These are phyloP conservation scores for Branchinecta lindahli DNA, from an alignment of 1,140 invertebrate genomes.

Conservation along the genomic window DNA sequence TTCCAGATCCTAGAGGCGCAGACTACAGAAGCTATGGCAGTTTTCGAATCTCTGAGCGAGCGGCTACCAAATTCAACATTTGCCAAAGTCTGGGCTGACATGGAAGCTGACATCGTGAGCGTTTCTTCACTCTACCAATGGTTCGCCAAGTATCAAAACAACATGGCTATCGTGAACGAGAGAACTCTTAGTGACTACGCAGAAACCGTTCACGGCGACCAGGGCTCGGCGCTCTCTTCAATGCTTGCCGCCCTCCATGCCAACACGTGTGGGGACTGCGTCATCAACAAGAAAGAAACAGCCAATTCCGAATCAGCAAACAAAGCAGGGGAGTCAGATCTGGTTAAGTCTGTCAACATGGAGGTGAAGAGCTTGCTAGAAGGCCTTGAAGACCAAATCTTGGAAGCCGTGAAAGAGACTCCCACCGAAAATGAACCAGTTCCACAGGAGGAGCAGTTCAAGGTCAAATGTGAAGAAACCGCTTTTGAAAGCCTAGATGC, in stretches of 20 bases:
- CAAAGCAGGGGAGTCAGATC: not conserved
- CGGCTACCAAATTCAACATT: not conserved
- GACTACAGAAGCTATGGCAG: not conserved
- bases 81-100: not conserved
- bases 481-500: not conserved
- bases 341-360: not conserved
- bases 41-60: not conserved
- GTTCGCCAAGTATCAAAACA: slow-evolving; percentile 19
- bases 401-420: slow-evolving; percentile 29
- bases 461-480: not conserved
- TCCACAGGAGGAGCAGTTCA: not conserved
- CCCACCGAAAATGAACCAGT: not conserved
- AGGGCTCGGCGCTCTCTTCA: not conserved
- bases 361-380: not conserved
- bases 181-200: slow-evolving; percentile 17
- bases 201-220: slow-evolving; percentile 14
- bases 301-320: not conserved
- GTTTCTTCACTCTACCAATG: slow-evolving; percentile 16
- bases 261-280: not conserved
- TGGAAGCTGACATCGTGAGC: slow-evolving; percentile 12
- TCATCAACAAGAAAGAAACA: not conserved
- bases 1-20: slow-evolving; percentile 15
- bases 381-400: slow-evolving; percentile 21
- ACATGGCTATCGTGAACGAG: slow-evolving; percentile 18
- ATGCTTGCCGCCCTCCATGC: not conserved